These are phyloP conservation scores for Phasia obesa DNA, from an alignment of 2,888 invertebrate genomes.

Conservation along the genomic window DNA sequence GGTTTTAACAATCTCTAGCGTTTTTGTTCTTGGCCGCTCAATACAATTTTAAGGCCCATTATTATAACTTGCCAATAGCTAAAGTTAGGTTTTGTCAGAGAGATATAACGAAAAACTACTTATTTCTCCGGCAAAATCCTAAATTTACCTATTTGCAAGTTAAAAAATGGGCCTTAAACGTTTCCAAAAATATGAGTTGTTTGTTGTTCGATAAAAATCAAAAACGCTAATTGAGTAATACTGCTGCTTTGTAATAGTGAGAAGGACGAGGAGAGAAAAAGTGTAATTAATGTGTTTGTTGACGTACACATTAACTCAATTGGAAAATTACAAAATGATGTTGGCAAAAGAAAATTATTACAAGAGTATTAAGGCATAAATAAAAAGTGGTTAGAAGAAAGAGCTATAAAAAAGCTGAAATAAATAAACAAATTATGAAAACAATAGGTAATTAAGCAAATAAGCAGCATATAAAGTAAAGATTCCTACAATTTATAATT, in stretches of 20 bases:
- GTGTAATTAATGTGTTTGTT: constrained; percentile 19
- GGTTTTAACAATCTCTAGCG: too few species aligned
- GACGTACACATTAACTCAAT: constrained; percentile 58
- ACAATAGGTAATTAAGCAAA: not conserved
- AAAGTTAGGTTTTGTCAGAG: too few species aligned
- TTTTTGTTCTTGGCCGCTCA: too few species aligned
- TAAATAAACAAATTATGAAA: not conserved
- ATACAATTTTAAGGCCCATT: too few species aligned
- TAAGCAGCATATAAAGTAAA: too few species aligned
- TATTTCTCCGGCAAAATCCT: too few species aligned
- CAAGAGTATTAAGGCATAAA: constrained; percentile 47
- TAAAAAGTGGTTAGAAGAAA: constrained; percentile 30
- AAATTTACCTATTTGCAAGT: too few species aligned
- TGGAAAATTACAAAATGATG: constrained; percentile 66
- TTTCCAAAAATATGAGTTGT: too few species aligned
- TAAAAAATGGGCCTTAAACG: too few species aligned
- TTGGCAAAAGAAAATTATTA: constrained; percentile 27
- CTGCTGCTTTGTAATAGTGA: not conserved
- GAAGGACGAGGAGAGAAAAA: not conserved
- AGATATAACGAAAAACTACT: too few species aligned
- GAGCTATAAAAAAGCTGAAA: not conserved
- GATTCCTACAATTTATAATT: too few species aligned
- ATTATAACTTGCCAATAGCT: too few species aligned
- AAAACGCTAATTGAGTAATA: constrained; percentile 7
- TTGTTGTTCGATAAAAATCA: not conserved